Evolutionary conservation across 2,888 invertebrate species (phyloP).

Genomic region (Morpho achilles): DNA sequence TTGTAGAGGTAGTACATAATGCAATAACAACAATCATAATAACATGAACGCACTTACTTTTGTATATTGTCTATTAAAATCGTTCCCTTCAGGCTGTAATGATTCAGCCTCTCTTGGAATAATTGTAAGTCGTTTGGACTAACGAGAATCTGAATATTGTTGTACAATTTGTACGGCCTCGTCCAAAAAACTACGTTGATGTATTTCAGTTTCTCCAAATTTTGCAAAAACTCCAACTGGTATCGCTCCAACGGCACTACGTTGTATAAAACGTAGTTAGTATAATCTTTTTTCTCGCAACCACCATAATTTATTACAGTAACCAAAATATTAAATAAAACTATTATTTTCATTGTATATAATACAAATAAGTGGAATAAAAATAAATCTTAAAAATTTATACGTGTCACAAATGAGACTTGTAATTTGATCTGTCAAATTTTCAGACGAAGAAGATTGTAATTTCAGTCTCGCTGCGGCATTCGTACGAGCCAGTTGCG

Average conservation of each 20-base stretch:
- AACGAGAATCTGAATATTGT: constrained; percentile 49
- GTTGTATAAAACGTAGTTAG: constrained; percentile 42
- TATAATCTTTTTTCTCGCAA: constrained; percentile 41
- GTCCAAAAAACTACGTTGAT: constrained; percentile 53
- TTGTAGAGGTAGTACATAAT: too few relatives aligned
- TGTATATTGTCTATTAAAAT: constrained; percentile 42
- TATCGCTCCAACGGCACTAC: constrained; percentile 36
- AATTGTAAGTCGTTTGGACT: constrained; percentile 38
- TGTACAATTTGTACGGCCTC: constrained; percentile 44
- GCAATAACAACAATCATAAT: neutral
- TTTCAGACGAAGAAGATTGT: too few relatives aligned
- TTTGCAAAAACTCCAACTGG: constrained; percentile 53
- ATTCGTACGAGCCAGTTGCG: too few relatives aligned
- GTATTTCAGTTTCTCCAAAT: constrained; percentile 45
- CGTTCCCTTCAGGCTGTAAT: constrained; percentile 40
- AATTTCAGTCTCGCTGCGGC: too few relatives aligned
- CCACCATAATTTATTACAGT: constrained; percentile 36
- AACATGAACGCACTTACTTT: constrained; percentile 36
- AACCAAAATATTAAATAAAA: constrained; percentile 36
- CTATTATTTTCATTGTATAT: constrained; percentile 41
- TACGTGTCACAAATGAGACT: constrained; percentile 3
- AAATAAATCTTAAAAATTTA: neutral
- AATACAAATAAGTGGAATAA: constrained; percentile 1
- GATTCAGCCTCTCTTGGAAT: constrained; percentile 45
- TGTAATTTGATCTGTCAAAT: neutral